Conservation (phyloP, 2,888 invertebrate species). For the Autographa pulchrina region DNA sequence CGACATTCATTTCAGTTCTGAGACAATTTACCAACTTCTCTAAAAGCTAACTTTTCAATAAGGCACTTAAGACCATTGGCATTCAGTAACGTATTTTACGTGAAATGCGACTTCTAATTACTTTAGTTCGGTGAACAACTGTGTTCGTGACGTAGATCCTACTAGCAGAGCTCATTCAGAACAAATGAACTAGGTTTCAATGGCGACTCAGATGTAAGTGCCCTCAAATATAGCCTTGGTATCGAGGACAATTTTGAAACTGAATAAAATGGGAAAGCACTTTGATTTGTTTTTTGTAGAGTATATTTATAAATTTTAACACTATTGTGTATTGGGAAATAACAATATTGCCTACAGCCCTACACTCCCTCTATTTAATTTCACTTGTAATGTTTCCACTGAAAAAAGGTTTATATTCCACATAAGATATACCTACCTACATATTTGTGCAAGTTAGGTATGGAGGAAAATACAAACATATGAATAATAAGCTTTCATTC, state of each 20-base stretch:
- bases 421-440: too few species aligned
- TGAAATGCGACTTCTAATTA: slow-evolving; percentile 60
- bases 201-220: slow-evolving; percentile 65
- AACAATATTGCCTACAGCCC: too few species aligned
- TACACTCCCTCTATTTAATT: too few species aligned
- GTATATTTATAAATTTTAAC: not conserved
- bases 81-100: slow-evolving; percentile 49
- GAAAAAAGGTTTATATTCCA: too few species aligned
- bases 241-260: slow-evolving; percentile 33
- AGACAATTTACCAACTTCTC: slow-evolving; percentile 28
- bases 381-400: too few species aligned
- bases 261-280: slow-evolving; percentile 20
- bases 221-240: slow-evolving; percentile 59
- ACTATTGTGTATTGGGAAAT: too few species aligned
- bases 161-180: slow-evolving; percentile 66
- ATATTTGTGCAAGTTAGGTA: too few species aligned
- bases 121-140: slow-evolving; percentile 61
- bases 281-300: slow-evolving; percentile 20
- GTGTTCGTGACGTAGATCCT: slow-evolving; percentile 62
- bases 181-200: slow-evolving; percentile 71
- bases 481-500: not conserved
- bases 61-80: slow-evolving; percentile 46
- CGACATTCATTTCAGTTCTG: slow-evolving; percentile 5
- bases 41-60: slow-evolving; percentile 50
- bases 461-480: too few species aligned